Conservation (phyloP, 1,140 invertebrate species). For the Drosophila carrolli region DNA sequence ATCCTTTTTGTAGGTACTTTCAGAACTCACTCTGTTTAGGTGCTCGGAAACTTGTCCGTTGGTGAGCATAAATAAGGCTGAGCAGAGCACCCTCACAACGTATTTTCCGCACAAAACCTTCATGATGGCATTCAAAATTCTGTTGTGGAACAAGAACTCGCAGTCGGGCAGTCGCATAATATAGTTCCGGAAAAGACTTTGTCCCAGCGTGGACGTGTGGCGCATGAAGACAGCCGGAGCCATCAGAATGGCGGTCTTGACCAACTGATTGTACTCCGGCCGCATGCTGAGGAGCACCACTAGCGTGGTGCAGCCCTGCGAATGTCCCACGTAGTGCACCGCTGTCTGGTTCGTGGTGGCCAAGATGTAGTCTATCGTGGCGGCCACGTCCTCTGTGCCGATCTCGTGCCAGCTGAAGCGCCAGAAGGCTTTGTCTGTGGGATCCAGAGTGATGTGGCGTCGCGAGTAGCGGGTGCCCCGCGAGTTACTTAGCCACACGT, state of each 20-base stretch:
- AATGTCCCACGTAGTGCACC: constrained; percentile 85
- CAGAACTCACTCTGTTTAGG: neutral
- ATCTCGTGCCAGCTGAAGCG: constrained; percentile 89
- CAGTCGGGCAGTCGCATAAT: neutral
- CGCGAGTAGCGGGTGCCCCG: constrained; percentile 88
- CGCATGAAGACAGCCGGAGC: constrained; percentile 85
- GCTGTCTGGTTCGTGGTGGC: constrained; percentile 55
- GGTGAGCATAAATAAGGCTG: neutral
- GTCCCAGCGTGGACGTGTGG: neutral
- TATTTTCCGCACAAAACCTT: neutral
- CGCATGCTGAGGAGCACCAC: constrained; percentile 87
- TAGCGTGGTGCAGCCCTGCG: constrained; percentile 86
- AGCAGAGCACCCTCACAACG: neutral
- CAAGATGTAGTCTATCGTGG: constrained; percentile 86
- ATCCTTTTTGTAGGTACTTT: too few species aligned
- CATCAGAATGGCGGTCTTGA: constrained; percentile 86
- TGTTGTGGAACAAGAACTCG: neutral
- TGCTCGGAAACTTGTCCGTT: neutral
- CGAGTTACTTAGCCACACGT: constrained; percentile 90
- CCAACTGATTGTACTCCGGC: constrained; percentile 88
- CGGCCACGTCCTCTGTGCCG: constrained; percentile 88
- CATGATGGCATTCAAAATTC: neutral
- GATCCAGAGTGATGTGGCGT: constrained; percentile 84
- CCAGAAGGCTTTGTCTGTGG: constrained; percentile 80
- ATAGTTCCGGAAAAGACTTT: neutral